Base-by-base conservation (phyloP, 2,113 vertebrate species). In the Percopsis transmontana region DNA sequence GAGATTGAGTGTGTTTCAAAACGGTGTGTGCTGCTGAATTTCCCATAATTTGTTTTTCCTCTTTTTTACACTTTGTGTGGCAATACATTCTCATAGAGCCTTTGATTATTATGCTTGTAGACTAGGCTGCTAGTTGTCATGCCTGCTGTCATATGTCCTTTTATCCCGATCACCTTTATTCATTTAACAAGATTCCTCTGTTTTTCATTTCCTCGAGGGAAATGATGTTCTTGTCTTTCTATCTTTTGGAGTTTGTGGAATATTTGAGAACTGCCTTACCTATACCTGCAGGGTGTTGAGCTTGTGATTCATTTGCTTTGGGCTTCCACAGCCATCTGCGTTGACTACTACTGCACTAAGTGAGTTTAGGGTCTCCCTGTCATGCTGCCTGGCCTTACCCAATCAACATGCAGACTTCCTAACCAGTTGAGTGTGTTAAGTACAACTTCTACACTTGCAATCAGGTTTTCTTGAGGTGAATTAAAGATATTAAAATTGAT, bases 401-500 rank as follows among this genome's bases (percentile, higher is more conserved):
- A 27, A 56, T 71, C 19, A 39, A 44, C 19, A 45, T 72, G 41
- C 66, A 72, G 74, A 72, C 78, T 81, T 72, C 40, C 58, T 84
- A 84, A 80, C 77, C 79, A 86, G 81, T 82, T 85, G 84, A 81
- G 71, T 85, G 62, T 83, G 62, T 65, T 82, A 59, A 68, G 68
- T 68, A 56, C 77, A 59, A 58, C 70, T 70, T 79, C 40, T 48
- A 48, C 52, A 23, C 15, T 74, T 52, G 77, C 51, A 81, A 87
- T 81, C 82, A 76, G 79, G 76, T 80, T 80, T 85, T 79, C 65
- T 77, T 47, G 84, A 74, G 44, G 79, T 64, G 67, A 83, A 90
- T 80, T 86, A 89, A 87, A 90, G 55, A 64, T 44, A 77, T 81
- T 82, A 70, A 88, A 88, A 72, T 6, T 74, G n/a, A 69, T 19